phyloP scores from a whole-genome alignment of 53 echinoderm and acorn worm species.

The Astropecten irregularis region DNA sequence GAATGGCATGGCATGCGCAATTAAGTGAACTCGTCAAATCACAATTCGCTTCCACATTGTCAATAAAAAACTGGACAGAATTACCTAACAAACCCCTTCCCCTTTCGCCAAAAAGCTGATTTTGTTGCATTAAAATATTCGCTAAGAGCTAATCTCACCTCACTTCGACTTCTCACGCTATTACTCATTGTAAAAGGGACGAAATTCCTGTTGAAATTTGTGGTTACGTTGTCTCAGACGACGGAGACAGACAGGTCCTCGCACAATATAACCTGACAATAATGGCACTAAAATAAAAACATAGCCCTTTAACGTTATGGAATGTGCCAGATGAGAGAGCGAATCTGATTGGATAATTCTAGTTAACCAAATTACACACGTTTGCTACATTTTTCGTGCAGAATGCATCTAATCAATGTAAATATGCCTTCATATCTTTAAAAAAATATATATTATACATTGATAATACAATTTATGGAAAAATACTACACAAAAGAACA shows the following conservation, averaged over 20 bases:
- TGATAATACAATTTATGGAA: no score
- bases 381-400: neutral
- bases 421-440: neutral
- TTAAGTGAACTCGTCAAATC: no score
- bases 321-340: slow-evolving; percentile 4
- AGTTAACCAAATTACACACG: neutral
- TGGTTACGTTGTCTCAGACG: slow-evolving; percentile 3
- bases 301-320: slow-evolving; percentile 44
- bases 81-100: no score
- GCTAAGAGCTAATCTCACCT: slow-evolving; percentile 55
- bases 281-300: slow-evolving; percentile 50
- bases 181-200: slow-evolving; percentile 48
- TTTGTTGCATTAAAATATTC: no score
- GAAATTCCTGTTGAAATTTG: slow-evolving; percentile 4
- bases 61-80: no score
- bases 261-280: neutral
- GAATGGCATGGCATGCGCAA: no score
- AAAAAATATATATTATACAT: neutral
- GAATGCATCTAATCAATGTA: neutral
- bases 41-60: no score
- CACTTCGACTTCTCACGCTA: slow-evolving; percentile 88
- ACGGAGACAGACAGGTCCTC: neutral
- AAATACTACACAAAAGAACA: no score
- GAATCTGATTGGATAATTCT: slow-evolving; percentile 14
- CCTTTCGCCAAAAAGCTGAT: no score